Base-by-base conservation (phyloP, 2,888 invertebrate species). In the Clitarchus hookeri region DNA sequence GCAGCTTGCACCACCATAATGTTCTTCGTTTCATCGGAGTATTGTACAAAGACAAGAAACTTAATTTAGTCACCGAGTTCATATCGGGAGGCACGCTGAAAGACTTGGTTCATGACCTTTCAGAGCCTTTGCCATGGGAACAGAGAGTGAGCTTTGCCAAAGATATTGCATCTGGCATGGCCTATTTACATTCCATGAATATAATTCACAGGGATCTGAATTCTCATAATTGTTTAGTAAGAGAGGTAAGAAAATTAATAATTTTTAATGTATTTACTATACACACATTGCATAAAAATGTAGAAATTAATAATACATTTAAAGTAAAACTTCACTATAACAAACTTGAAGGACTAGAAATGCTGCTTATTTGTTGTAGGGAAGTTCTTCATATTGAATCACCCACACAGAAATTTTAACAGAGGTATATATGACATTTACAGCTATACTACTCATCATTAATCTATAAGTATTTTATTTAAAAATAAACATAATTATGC, bases 181-280 rank as follows among this genome's bases (percentile, higher is more conserved):
- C 97, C 19, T 98, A 98, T 92, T 93, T 98, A 87, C 98, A 98
- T 92, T 96, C 97, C 89, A 96, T 96, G 95, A 97, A 97, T 92
- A 97, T 98, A 88, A 98, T 98, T 89, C 98, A 98, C 92, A 93
- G 98, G 85, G 98, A 98, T 93, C 94, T 98, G 90, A 98, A 98
- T 93, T 98, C 98, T 44, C 96, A 98, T 92, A 98, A 98, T 93
- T 98, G 98, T 91, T 94, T 98, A 89, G 97, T 98, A 84, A 93
- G 97, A 90, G 96, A 97, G 92, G 95, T 95, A 90, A 90, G 91
- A 86, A 44, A 65, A 23, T 16, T n/a, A 65, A 65, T 65, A 23
- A 8, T 65, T 65, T 65, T 65, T 36, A 36, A 36, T 36, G 36
- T 36, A 36, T 36, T 36, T 36, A 36, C 36, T 36, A 1, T 36